Evolutionary conservation across 2,888 invertebrate species (phyloP).

Genomic region (Conops quadrifasciatus): DNA sequence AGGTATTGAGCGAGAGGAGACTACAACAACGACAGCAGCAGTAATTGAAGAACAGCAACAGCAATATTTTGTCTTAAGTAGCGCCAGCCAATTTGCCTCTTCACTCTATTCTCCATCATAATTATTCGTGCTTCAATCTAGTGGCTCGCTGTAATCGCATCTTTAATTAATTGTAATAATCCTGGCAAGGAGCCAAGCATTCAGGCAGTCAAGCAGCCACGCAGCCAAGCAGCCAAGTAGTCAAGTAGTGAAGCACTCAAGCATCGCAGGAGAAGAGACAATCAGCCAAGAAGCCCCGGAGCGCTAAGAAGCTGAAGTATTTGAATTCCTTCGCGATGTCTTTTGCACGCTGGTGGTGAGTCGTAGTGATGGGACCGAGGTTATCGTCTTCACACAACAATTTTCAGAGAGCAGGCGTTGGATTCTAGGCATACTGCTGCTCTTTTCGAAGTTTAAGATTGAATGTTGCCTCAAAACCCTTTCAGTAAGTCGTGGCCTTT

Average conservation of each 20-base stretch:
- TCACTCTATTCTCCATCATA: conserved; percentile 10
- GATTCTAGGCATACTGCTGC: neutral
- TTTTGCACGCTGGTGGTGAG: conserved; percentile 5
- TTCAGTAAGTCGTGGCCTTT: too few species aligned
- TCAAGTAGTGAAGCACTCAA: too few species aligned
- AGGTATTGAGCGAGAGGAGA: neutral
- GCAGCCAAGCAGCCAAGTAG: too few species aligned
- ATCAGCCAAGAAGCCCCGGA: neutral
- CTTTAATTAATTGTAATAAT: conserved; percentile 35
- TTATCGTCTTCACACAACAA: too few species aligned
- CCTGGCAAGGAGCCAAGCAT: conserved; percentile 25
- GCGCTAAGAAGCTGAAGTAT: neutral
- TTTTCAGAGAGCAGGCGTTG: neutral
- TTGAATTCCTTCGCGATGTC: neutral
- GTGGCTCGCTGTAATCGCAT: conserved; percentile 21
- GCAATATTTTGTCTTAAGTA: conserved; percentile 12
- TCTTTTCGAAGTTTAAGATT: neutral
- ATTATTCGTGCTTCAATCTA: conserved; percentile 13
- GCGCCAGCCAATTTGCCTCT: neutral
- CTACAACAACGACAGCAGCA: neutral
- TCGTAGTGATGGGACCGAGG: neutral
- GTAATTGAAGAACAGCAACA: conserved; percentile 2
- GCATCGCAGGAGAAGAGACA: too few species aligned
- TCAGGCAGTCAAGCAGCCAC: conserved; percentile 8
- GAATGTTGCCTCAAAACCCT: too few species aligned